Percentiles rank a stretch among this genome's conserved stretches.
These are phyloP conservation scores for Rhinichthys klamathensis DNA, from an alignment of 2,113 vertebrate species.

Conservation along the genomic window DNA sequence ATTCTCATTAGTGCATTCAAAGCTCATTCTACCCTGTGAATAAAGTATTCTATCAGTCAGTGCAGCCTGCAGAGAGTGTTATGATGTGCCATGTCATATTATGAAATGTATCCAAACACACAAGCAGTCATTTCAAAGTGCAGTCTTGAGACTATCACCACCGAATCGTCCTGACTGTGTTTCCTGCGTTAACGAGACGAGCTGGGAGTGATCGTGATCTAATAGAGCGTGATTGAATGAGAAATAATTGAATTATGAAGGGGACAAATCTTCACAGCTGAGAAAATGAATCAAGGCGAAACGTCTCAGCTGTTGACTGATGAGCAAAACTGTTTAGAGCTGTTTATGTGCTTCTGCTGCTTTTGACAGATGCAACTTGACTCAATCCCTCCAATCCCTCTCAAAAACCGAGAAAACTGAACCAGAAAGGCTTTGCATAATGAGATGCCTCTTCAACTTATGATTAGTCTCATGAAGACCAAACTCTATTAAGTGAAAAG, in stretches of 20 bases:
- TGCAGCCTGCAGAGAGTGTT: neutral
- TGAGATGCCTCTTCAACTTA: slow-evolving; percentile 31
- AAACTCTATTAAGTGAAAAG: slow-evolving; percentile 34
- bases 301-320: slow-evolving; percentile 51
- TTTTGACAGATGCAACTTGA: slow-evolving; percentile 54
- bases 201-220: slow-evolving; percentile 51
- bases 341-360: slow-evolving; percentile 30
- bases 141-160: slow-evolving; percentile 36
- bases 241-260: slow-evolving; percentile 61
- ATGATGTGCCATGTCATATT: slow-evolving; percentile 31
- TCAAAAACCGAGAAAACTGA: slow-evolving; percentile 32
- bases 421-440: slow-evolving; percentile 33
- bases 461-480: slow-evolving; percentile 49
- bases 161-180: slow-evolving; percentile 40
- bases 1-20: slow-evolving; percentile 27
- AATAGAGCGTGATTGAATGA: slow-evolving; percentile 58
- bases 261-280: slow-evolving; percentile 51
- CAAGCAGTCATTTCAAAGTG: slow-evolving; percentile 34
- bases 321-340: slow-evolving; percentile 49
- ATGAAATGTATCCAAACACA: slow-evolving; percentile 37
- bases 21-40: neutral
- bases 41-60: slow-evolving; percentile 33
- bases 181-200: slow-evolving; percentile 50
- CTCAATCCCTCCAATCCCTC: slow-evolving; percentile 35
- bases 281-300: slow-evolving; percentile 41